phyloP scores from a whole-genome alignment of 2,113 vertebrate genomes.

The Tychaedon coryphoeus region DNA sequence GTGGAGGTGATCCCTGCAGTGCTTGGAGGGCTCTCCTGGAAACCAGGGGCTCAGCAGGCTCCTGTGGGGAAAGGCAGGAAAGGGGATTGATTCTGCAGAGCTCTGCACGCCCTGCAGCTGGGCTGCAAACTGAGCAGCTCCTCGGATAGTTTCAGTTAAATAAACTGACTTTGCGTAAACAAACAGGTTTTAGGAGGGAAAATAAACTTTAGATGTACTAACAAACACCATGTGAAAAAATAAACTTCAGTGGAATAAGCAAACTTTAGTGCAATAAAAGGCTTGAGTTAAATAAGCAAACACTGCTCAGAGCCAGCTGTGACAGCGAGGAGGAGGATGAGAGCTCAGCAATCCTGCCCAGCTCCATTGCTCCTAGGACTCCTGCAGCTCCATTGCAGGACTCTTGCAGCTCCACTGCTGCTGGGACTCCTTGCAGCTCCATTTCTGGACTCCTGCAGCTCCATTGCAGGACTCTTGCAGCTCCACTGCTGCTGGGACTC shows the following conservation, averaged over 20 bases:
- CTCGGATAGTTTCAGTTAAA: not conserved
- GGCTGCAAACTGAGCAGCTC: not conserved
- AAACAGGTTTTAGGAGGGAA: not conserved
- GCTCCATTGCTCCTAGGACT: too few species aligned
- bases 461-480: too few species aligned
- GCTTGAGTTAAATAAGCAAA: not conserved
- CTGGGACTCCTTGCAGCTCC: too few species aligned
- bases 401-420: too few species aligned
- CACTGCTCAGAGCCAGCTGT: not conserved
- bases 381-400: too few species aligned
- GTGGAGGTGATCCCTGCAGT: not conserved
- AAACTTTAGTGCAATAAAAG: not conserved
- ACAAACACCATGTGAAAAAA: not conserved
- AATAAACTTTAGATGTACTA: not conserved
- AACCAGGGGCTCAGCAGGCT: not conserved
- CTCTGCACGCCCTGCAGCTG: not conserved
- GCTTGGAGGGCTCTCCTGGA: fast-evolving
- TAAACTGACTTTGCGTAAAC: not conserved
- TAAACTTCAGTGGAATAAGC: not conserved
- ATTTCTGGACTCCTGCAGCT: too few species aligned
- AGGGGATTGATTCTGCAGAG: not conserved
- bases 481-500: not conserved
- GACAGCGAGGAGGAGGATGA: not conserved
- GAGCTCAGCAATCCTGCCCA: not conserved
- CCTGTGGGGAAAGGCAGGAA: not conserved